Evolutionary conservation across 2,113 vertebrate species (phyloP).

Genomic region (Baryphthengus martii): DNA sequence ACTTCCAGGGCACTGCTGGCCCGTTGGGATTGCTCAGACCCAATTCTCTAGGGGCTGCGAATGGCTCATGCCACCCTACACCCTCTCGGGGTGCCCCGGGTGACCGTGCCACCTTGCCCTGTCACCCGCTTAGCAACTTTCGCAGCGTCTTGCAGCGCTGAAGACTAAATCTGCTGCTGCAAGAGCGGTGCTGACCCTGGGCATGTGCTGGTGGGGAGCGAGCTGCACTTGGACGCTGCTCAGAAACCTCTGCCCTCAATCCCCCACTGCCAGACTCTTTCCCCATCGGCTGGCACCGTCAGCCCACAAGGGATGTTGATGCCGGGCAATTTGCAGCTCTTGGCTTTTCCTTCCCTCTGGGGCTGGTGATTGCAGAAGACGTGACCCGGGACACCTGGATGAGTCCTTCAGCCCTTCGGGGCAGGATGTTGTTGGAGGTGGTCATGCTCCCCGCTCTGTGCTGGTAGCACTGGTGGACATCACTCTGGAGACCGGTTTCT

Average conservation of each 20-base stretch:
- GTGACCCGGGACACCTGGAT: not conserved
- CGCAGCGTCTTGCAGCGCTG: not conserved
- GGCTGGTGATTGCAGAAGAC: not conserved
- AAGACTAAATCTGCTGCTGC: not conserved
- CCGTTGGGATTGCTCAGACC: rapidly evolving
- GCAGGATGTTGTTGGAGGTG: rapidly evolving
- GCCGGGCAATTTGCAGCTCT: not conserved
- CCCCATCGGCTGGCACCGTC: rapidly evolving
- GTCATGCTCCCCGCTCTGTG: not conserved
- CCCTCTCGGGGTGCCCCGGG: not conserved
- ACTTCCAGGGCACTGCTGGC: not conserved
- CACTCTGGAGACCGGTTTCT: not conserved
- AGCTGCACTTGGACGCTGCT: not conserved
- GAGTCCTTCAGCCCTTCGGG: not conserved
- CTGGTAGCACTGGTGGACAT: not conserved
- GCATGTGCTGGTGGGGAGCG: rapidly evolving
- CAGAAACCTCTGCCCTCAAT: not conserved
- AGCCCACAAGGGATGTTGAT: rapidly evolving
- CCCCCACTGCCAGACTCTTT: not conserved
- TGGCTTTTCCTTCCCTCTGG: not conserved
- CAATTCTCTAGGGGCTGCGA: rapidly evolving
- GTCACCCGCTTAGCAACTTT: not conserved
- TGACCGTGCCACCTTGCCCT: rapidly evolving
- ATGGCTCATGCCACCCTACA: not conserved
- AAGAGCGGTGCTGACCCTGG: rapidly evolving